phyloP scores from a whole-genome alignment of 1,140 invertebrate genomes.

The Brachionus manjavacas region DNA sequence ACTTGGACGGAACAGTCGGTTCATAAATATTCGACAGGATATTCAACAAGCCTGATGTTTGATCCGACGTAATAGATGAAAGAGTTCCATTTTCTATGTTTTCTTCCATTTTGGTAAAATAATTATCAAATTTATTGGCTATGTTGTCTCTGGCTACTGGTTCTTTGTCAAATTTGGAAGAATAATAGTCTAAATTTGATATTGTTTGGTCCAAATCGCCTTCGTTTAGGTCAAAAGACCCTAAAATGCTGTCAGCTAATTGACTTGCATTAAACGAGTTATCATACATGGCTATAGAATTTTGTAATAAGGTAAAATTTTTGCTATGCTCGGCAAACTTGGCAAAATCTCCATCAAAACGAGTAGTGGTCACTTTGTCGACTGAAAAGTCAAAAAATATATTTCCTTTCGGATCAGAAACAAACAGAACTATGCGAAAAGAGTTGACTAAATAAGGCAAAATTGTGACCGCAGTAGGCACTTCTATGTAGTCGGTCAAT shows the following conservation, averaged over 20 bases:
- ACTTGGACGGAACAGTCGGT: background rate
- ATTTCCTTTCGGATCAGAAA: background rate
- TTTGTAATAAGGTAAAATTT: background rate
- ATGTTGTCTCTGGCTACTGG: background rate
- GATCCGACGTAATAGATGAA: background rate
- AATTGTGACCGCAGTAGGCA: background rate
- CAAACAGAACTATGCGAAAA: slow-evolving; percentile 1
- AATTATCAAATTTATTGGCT: background rate
- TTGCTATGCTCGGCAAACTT: background rate
- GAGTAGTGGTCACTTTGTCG: background rate
- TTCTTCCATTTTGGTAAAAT: background rate
- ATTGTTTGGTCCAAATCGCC: background rate
- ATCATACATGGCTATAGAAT: background rate
- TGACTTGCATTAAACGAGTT: background rate
- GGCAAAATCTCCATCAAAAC: background rate
- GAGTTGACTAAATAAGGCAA: background rate
- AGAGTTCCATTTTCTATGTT: background rate
- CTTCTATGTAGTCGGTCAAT: background rate
- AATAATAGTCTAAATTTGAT: slow-evolving; percentile 10
- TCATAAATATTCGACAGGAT: background rate
- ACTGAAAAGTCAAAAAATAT: background rate
- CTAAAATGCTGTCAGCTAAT: background rate
- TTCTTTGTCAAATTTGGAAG: background rate
- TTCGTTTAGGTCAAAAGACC: background rate
- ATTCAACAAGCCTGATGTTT: slow-evolving; percentile 17